Conservation (phyloP, 2,113 vertebrate genomes). For the Xenopus laevis region DNA sequence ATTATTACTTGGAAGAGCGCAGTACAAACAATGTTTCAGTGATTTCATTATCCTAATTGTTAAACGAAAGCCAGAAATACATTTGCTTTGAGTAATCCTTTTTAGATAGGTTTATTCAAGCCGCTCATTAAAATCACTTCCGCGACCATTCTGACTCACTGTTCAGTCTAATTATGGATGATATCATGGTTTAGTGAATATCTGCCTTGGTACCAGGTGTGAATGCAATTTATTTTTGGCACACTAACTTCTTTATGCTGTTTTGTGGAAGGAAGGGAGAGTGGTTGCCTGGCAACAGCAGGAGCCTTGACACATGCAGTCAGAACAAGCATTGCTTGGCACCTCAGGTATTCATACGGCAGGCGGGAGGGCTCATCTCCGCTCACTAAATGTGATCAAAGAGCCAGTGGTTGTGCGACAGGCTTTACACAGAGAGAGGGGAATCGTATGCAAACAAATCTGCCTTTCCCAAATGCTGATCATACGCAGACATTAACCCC, state of each 20-base stretch:
- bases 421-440: neutral
- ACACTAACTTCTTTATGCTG: conserved; percentile 19
- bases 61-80: too few relatives aligned
- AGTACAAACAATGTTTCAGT: too few relatives aligned
- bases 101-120: too few relatives aligned
- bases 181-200: conserved; percentile 2
- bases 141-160: too few relatives aligned
- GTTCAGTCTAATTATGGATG: neutral
- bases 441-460: neutral
- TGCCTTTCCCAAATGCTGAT: neutral
- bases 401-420: neutral
- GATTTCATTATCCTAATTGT: too few relatives aligned
- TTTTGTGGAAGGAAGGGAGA: conserved; percentile 11
- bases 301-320: conserved; percentile 21
- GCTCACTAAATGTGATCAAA: neutral
- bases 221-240: conserved; percentile 42
- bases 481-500: neutral
- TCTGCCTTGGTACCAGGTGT: conserved; percentile 26
- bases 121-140: too few relatives aligned
- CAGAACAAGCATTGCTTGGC: conserved; percentile 7
- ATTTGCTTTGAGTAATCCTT: too few relatives aligned
- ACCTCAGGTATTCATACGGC: conserved; percentile 25
- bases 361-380: conserved; percentile 6
- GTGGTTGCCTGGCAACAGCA: conserved; percentile 36
- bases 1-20: too few relatives aligned